Base-by-base conservation (phyloP, 2,797 vertebrate genomes). In the Momotus momota region DNA sequence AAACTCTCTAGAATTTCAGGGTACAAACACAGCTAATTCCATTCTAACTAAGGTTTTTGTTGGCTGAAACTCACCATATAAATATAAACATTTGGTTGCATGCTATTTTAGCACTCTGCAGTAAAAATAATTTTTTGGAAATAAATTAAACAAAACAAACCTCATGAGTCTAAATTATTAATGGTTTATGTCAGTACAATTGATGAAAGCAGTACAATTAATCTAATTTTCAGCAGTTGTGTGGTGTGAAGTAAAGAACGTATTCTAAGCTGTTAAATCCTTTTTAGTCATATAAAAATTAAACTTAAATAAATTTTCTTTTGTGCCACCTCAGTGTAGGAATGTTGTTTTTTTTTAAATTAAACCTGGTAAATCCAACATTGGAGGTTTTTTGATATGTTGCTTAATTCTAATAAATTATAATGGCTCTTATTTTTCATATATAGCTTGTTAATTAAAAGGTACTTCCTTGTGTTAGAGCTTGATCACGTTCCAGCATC, bases 401-500 rank as follows among this genome's bases (percentile, higher is more conserved):
- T 81, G 43, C 65, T 85, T 94, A 84, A 75, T 94, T 95, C 72
- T 86, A 78, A 73, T 66, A 70, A 81, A 92, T 89, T 93, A 75
- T 70, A 90, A 78, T 64, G 90, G 19, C 29, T 89, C 45, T 81
- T 96, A 79, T 27, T 83, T 95, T 90, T 93, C 91, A 91, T 94
- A 80, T 3, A 3, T 65, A 81, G 81, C 90, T 93, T 87, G 72
- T 97, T 97, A 96, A 97, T 95, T 93, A 95, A 94, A 93, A 95
- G 57, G 71, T 88, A 93, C 81, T 94, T 97, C 92, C 95, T 92
- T 96, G 54, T 88, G 83, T 88, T 97, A 61, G 91, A 79, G 94
- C 91, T 93, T 95, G 90, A 93, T 96, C 88, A 67, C 0, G 0
- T 93, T 95, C 95, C 93, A 96, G 83, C 83, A 65, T 87, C 74